Percentiles rank a stretch among this genome's conserved stretches.
phyloP scores from a whole-genome alignment of 35 echinoderm and acorn worm species.

The Ptychodera flava region DNA sequence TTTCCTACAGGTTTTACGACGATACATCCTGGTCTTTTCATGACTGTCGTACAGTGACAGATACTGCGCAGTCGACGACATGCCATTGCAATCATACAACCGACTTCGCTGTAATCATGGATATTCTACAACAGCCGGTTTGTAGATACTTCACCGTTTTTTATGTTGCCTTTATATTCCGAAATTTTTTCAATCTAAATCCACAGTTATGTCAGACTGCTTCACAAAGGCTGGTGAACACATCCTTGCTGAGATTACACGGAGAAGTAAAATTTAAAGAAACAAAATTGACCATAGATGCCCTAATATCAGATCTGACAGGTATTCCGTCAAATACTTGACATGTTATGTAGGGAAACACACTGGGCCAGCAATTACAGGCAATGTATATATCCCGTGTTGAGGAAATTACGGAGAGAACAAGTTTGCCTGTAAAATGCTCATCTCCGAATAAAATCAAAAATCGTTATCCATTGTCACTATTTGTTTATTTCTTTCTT shows the following conservation, averaged over 20 bases:
- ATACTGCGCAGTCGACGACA: neutral
- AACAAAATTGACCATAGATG: neutral
- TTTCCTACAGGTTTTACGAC: neutral
- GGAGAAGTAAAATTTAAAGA: too few species aligned
- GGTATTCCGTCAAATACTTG: neutral
- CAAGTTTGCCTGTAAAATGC: too few species aligned
- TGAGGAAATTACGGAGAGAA: too few species aligned
- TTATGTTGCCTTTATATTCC: neutral
- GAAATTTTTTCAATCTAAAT: neutral
- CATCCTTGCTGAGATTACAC: too few species aligned
- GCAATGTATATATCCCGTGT: too few species aligned
- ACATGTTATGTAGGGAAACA: too few species aligned
- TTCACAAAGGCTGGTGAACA: neutral
- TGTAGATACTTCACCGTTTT: neutral
- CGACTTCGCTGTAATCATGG: neutral
- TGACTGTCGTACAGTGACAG: neutral
- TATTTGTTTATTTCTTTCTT: too few species aligned
- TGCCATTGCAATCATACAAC: neutral
- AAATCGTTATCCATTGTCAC: too few species aligned
- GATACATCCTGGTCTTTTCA: neutral
- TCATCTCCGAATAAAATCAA: too few species aligned
- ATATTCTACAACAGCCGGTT: neutral
- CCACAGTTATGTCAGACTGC: neutral
- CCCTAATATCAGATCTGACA: neutral
- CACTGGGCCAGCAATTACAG: too few species aligned